Conservation (phyloP, 2,888 invertebrate species). For the Argynnis bischoffii region DNA sequence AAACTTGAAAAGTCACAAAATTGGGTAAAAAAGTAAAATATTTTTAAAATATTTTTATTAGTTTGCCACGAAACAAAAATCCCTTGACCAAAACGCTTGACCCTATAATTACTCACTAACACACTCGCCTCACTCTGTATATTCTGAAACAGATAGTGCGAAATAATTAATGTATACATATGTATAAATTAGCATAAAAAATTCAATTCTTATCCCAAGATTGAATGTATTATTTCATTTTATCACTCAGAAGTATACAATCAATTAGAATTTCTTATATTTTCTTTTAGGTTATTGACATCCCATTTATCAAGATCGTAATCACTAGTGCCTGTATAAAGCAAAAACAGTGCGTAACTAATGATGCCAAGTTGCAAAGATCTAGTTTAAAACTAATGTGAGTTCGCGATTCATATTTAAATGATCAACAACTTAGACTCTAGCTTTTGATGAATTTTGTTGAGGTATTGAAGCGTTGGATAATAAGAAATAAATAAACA, state of each 20-base stretch:
- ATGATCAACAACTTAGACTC: too few relatives aligned
- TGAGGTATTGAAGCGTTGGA: too few relatives aligned
- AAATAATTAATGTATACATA: not conserved
- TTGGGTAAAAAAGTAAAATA: too few relatives aligned
- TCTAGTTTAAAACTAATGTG: constrained; percentile 16
- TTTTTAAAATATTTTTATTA: too few relatives aligned
- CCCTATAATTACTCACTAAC: too few relatives aligned
- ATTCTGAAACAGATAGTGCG: too few relatives aligned
- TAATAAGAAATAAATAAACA: too few relatives aligned
- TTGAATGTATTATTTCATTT: not conserved
- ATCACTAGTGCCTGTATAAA: constrained; percentile 32
- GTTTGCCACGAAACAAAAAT: too few relatives aligned
- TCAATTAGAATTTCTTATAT: constrained; percentile 27
- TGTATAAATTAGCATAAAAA: not conserved
- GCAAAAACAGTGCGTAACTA: constrained; percentile 29
- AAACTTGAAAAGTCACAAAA: too few relatives aligned
- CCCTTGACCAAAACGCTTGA: too few relatives aligned
- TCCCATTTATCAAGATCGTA: constrained; percentile 44
- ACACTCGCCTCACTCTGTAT: too few relatives aligned
- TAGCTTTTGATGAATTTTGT: too few relatives aligned
- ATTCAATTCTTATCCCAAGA: not conserved
- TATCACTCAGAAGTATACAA: not conserved
- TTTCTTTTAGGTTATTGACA: constrained; percentile 43
- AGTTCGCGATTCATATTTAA: constrained; percentile 5
- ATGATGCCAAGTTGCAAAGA: constrained; percentile 22